These are phyloP conservation scores for Alaudala cheleensis DNA, from an alignment of 2,113 vertebrate species.

Conservation along the genomic window DNA sequence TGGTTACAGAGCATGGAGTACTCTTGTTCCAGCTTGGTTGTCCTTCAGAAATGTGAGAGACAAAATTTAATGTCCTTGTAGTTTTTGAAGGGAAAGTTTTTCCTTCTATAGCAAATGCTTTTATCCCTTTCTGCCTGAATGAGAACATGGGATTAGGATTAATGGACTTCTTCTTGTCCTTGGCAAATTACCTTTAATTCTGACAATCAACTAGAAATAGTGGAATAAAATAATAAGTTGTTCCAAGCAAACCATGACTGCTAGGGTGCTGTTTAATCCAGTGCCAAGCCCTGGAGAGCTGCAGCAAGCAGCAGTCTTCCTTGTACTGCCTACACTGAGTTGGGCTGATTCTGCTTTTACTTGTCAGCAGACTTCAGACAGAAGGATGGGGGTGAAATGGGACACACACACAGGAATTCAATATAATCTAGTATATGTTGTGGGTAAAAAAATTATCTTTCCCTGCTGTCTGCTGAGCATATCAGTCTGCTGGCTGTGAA, in stretches of 20 bases:
- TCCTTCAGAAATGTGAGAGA: neutral
- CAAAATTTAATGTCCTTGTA: neutral
- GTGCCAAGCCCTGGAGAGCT: neutral
- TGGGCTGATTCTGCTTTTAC: neutral
- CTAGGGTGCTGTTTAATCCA: accelerated
- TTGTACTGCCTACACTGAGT: accelerated
- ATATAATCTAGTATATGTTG: accelerated
- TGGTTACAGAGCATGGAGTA: neutral
- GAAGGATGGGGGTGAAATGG: neutral
- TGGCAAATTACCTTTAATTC: neutral
- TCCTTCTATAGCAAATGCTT: neutral
- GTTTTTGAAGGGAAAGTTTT: neutral
- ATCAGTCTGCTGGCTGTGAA: neutral
- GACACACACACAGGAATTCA: neutral
- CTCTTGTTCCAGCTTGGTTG: neutral
- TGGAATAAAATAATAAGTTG: neutral
- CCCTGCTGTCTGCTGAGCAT: neutral
- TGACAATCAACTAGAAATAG: neutral
- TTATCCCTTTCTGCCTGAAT: neutral
- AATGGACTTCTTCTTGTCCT: neutral
- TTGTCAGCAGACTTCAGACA: neutral
- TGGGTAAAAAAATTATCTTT: neutral
- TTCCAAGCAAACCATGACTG: neutral
- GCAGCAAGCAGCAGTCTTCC: neutral
- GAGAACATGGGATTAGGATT: neutral